Base-by-base conservation (phyloP, 2,888 invertebrate species). In the Shargacucullia verbasci region DNA sequence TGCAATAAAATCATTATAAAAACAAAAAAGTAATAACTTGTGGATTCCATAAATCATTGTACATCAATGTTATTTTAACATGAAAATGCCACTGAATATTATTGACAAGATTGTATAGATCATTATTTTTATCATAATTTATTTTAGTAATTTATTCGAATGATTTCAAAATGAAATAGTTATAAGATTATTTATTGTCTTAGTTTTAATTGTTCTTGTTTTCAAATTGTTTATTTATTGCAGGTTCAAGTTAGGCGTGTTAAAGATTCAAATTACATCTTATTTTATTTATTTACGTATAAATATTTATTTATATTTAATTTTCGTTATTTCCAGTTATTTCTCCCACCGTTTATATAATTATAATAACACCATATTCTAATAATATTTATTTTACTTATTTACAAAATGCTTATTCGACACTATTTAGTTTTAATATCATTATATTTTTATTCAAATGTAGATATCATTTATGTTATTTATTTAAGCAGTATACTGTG, bases 401-500 rank as follows among this genome's bases (percentile, higher is more conserved):
- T 20, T 15, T 38, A 47, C 35, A 59, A 13, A 35, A 35, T 39
- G 39, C 59, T 15, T n/a, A 6, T 37, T 50, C 57, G 5, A 53
- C 48, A 39, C 43, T 31, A 12, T 49, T 44, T 20, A 20, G 20
- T 4, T 20, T 73, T 20, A 6, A 43, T 27, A 0, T 33, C 13
- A 2, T 54, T 37, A n/a, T 58, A 38, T 53, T 34, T 47, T 43
- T 46, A 49, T 57, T 15, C 14, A 12, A 31, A 12, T 55, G 7
- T 55, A 37, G 33, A 11, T 20, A 20, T 6, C 5, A 41, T 37
- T 13, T 54, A 47, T 53, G 4, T n/a, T 38, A 46, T 48, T 48
- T 58, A 45, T 61, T 34, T 62, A 65, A 77, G 90, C 89, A 80
- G 89, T 91, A 90, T 89, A 73, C 90, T 91, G 91, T 91, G 91